phyloP scores from a whole-genome alignment of 2,797 vertebrate genomes.

The Poecilia velifera region DNA sequence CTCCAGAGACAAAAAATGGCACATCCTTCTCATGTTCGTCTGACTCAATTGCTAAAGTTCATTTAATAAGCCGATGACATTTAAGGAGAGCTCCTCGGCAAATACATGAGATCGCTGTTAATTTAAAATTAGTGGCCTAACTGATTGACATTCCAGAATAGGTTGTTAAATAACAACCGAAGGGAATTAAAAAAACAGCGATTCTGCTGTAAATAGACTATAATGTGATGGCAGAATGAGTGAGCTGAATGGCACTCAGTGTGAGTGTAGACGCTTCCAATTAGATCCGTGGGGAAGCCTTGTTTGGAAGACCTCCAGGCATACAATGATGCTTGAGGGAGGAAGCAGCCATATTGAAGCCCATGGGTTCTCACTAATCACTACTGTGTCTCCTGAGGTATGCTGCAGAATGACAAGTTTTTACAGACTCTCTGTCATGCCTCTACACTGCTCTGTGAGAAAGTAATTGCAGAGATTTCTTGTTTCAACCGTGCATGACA shows the following conservation, averaged over 20 bases:
- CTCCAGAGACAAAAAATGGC: not conserved
- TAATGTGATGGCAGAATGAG: slow-evolving; percentile 7
- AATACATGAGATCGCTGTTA: not conserved
- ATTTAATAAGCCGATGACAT: not conserved
- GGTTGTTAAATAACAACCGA: slow-evolving; percentile 3
- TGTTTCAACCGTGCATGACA: slow-evolving; percentile 17
- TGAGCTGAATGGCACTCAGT: slow-evolving; percentile 22
- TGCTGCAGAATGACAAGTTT: slow-evolving; percentile 52
- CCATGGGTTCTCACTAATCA: slow-evolving; percentile 65
- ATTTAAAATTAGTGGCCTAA: not conserved
- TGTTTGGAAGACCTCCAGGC: slow-evolving; percentile 66
- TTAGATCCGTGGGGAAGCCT: slow-evolving; percentile 54
- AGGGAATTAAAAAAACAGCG: slow-evolving; percentile 7
- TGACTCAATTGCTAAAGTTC: not conserved
- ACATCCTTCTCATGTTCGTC: not conserved
- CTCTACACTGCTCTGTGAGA: slow-evolving; percentile 25
- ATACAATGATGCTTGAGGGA: slow-evolving; percentile 56
- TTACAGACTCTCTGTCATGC: slow-evolving; percentile 34
- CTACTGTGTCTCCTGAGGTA: slow-evolving; percentile 43
- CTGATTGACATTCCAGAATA: slow-evolving; percentile 4
- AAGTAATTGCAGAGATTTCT: slow-evolving; percentile 53
- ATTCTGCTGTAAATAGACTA: slow-evolving; percentile 5
- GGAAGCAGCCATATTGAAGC: slow-evolving; percentile 47
- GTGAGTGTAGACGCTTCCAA: slow-evolving; percentile 50
- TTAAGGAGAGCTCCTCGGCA: not conserved